A percentile compares a stretch with the other conserved stretches of the same genome.
These are phyloP conservation scores for Cichlasoma orientale DNA, from an alignment of 2,797 vertebrate species.

Conservation along the genomic window DNA sequence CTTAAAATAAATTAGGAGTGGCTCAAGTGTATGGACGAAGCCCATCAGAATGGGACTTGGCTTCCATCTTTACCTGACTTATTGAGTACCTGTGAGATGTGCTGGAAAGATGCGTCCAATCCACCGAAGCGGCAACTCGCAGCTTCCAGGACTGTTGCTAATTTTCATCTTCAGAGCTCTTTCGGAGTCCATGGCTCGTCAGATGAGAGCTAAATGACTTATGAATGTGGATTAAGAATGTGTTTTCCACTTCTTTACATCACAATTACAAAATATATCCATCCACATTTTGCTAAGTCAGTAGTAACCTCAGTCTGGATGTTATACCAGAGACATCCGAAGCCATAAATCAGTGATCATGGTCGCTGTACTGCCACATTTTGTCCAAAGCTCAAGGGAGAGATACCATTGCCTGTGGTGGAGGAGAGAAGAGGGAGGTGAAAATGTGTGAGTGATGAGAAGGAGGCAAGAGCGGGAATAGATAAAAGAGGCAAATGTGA, in stretches of 20 bases:
- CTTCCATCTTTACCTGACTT: neutral
- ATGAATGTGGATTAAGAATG: neutral
- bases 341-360: slow-evolving; percentile 9
- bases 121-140: neutral
- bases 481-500: slow-evolving; percentile 45
- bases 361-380: slow-evolving; percentile 39
- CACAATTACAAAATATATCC: neutral
- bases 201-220: neutral
- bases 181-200: neutral
- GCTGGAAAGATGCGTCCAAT: neutral
- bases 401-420: slow-evolving; percentile 27
- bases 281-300: neutral
- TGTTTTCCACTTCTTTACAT: neutral
- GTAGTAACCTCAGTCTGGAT: neutral
- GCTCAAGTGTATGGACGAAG: neutral
- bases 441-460: slow-evolving; percentile 40
- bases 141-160: neutral
- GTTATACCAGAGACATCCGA: neutral
- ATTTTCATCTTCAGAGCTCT: neutral
- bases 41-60: neutral
- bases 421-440: slow-evolving; percentile 22
- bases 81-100: neutral
- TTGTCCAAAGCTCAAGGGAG: slow-evolving; percentile 19
- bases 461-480: slow-evolving; percentile 14
- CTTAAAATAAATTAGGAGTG: neutral